These are phyloP conservation scores for Pammene fasciana DNA, from an alignment of 2,888 invertebrate genomes.

Conservation along the genomic window DNA sequence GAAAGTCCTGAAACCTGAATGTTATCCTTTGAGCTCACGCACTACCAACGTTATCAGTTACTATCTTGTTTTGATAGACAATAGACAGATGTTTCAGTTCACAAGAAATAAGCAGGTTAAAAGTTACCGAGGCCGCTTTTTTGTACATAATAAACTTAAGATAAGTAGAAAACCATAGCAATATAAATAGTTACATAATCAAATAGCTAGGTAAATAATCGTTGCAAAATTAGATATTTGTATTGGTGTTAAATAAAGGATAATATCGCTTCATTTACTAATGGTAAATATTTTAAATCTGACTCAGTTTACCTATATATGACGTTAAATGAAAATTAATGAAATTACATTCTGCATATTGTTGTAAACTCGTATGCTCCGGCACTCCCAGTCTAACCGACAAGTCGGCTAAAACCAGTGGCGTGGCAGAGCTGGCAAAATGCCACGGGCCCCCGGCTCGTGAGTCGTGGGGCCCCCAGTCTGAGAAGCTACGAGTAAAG, in stretches of 20 bases:
- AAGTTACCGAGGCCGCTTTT: constrained; percentile 40
- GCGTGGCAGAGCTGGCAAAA: too few species aligned
- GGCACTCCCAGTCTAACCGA: too few species aligned
- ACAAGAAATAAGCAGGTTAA: constrained; percentile 30
- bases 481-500: too few species aligned
- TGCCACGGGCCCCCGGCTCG: too few species aligned
- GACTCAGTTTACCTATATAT: neutral
- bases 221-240: constrained; percentile 32
- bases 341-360: too few species aligned
- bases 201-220: constrained; percentile 40
- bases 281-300: constrained; percentile 18
- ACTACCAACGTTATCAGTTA: neutral
- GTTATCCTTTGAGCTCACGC: too few species aligned
- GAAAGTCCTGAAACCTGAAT: too few species aligned
- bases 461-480: too few species aligned
- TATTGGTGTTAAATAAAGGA: too few species aligned
- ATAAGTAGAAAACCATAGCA: constrained; percentile 26
- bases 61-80: neutral
- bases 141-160: constrained; percentile 52
- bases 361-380: too few species aligned
- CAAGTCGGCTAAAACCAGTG: too few species aligned
- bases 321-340: too few species aligned
- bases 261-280: constrained; percentile 13
- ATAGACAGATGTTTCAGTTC: neutral
- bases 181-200: constrained; percentile 31